phyloP scores from a whole-genome alignment of 2,113 vertebrate species.

The Gobiocypris rarus region DNA sequence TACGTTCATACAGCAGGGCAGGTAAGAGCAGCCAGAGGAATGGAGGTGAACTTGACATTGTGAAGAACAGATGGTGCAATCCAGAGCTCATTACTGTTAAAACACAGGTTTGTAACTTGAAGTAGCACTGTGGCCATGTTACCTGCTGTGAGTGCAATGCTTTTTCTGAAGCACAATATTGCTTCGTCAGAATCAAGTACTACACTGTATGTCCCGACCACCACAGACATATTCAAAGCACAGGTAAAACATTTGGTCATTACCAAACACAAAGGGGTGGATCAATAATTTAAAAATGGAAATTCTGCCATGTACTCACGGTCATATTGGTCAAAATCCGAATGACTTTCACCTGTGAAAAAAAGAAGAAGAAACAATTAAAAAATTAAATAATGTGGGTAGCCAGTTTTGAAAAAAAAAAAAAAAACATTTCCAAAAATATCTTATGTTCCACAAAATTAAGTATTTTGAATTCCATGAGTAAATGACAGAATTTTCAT shows the following conservation, averaged over 20 bases:
- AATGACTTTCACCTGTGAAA: not conserved
- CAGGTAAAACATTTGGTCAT: not conserved
- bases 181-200: not conserved
- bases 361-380: no score
- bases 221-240: not conserved
- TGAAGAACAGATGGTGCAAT: conserved; percentile 29
- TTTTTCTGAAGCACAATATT: not conserved
- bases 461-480: no score
- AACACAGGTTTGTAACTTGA: conserved; percentile 14
- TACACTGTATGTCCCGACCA: not conserved
- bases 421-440: no score
- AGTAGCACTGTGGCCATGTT: conserved; percentile 5
- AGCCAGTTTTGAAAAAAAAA: no score
- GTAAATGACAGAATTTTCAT: no score
- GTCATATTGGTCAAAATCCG: not conserved
- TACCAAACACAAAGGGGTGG: no score
- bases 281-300: no score
- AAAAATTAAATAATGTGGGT: no score
- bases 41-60: not conserved
- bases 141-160: not conserved
- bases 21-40: not conserved
- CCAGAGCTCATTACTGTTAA: conserved; percentile 24
- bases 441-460: no score
- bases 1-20: not conserved
- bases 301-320: not conserved